These are phyloP conservation scores for Forficula auricularia DNA, from an alignment of 1,140 invertebrate genomes.

Conservation along the genomic window DNA sequence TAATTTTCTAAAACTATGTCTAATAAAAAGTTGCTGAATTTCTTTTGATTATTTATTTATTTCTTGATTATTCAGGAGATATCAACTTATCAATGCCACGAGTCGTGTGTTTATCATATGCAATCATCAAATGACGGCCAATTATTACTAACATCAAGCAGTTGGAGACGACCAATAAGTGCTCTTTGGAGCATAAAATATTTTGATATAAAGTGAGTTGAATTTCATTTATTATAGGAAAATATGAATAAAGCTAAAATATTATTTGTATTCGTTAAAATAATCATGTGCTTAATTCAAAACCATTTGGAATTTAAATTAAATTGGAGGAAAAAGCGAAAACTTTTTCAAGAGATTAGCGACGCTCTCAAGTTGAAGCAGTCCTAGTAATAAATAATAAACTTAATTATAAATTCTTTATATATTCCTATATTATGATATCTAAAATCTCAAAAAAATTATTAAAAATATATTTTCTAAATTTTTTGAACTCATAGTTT, in stretches of 20 bases:
- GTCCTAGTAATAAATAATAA: no score
- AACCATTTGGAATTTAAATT: no score
- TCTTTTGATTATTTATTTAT: conserved; percentile 1
- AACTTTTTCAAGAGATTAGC: no score
- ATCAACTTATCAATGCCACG: conserved; percentile 59
- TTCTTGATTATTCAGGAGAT: conserved; percentile 37
- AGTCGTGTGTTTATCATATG: conserved; percentile 64
- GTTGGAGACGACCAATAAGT: conserved; percentile 65
- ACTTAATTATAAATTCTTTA: no score
- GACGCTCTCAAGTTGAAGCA: no score
- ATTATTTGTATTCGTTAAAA: not conserved
- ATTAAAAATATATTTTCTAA: no score
- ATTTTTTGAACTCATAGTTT: no score
- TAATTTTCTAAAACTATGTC: no score
- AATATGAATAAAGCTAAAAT: not conserved
- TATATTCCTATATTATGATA: no score
- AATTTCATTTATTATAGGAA: not conserved
- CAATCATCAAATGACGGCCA: conserved; percentile 53
- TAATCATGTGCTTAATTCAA: no score
- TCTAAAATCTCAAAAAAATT: no score
- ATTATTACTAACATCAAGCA: conserved; percentile 67
- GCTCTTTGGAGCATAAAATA: conserved; percentile 65
- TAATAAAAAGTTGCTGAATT: not conserved
- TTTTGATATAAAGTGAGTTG: conserved; percentile 46
- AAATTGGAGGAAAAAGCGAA: no score